Evolutionary conservation across 2,113 vertebrate genomes (phyloP), one percentile per base, ranked within the genome.

Genomic region (Pycnonotus jocosus): DNA sequence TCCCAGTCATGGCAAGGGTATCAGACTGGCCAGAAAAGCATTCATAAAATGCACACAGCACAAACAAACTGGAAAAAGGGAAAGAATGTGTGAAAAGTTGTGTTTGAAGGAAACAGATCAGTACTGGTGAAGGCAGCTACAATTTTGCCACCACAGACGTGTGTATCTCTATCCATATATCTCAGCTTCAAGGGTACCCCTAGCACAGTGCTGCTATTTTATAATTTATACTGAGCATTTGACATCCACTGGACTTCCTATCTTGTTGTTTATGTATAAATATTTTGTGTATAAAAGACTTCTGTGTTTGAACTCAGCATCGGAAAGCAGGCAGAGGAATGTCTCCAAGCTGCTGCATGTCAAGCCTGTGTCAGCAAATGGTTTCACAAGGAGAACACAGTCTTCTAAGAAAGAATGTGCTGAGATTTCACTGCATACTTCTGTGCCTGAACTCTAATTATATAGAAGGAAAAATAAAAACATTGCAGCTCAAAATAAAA

Each of bases 351-450:
- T 94, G 96, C 82, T 11, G 12, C 78, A 80, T 66, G 90, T 96
- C 88, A 93, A 94, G 96, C 38, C 68, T 88, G 54, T 90, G 92
- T 94, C 95, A 93, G 93, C 95, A 95, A 90, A 85, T 15, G 51
- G 62, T 73, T 87, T 95, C 60, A n/a, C 25, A 90, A 90, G 54
- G 57, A 92, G 91, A 92, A 90, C 61, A 81, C 9, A 77, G 69
- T 44, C 86, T 95, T 74, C 69, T 42, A 94, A 82, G 50, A 72
- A 95, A 92, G 86, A 93, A 95, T 93, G 86, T 88, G 96, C 96
- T 97, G 92, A 96, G 88, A 94, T 92, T 86, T 96, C 92, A 92
- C 64, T 81, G 83, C 88, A 88, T 84, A 86, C n/a, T 95, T 95
- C 80, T 81, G 65, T 81, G 83, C 76, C 79, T 86, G 40, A 94